phyloP scores from a whole-genome alignment of 1,140 invertebrate species.

The Neelides sp. region DNA sequence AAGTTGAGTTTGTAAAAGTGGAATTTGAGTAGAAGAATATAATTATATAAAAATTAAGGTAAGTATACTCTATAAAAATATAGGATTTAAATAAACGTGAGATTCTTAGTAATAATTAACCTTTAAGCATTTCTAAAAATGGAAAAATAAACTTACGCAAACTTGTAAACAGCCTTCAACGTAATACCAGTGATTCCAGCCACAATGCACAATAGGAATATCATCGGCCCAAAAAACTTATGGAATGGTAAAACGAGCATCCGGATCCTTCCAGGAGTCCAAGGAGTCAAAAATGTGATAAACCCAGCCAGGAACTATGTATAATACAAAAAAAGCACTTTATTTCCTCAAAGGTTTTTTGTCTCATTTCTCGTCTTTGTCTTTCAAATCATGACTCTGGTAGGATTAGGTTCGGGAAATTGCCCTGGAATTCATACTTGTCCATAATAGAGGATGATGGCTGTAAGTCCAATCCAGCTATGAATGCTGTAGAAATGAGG shows the following conservation, averaged over 20 bases:
- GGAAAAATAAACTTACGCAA: too few species aligned
- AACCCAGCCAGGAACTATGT: conserved; percentile 26
- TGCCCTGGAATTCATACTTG: too few species aligned
- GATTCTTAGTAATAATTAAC: too few species aligned
- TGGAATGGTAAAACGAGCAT: conserved; percentile 19
- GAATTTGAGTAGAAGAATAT: too few species aligned
- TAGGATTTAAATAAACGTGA: background rate
- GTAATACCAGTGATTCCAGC: conserved; percentile 22
- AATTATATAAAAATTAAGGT: too few species aligned
- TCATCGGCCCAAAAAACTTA: conserved; percentile 17
- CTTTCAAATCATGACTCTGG: too few species aligned
- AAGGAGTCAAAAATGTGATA: conserved; percentile 23
- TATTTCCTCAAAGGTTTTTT: background rate
- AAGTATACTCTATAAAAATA: too few species aligned
- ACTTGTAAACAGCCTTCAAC: too few species aligned
- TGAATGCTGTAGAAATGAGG: conserved; percentile 25
- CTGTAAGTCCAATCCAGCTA: conserved; percentile 27
- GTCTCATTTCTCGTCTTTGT: too few species aligned
- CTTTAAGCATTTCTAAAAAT: too few species aligned
- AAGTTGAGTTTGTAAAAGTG: too few species aligned
- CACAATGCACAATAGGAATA: conserved; percentile 14
- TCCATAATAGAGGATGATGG: conserved; percentile 25
- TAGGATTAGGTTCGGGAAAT: too few species aligned
- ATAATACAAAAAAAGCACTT: background rate
- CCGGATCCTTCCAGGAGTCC: conserved; percentile 20